Conservation (phyloP, 2,888 invertebrate species). For the Mesorhabditis sp. region DNA sequence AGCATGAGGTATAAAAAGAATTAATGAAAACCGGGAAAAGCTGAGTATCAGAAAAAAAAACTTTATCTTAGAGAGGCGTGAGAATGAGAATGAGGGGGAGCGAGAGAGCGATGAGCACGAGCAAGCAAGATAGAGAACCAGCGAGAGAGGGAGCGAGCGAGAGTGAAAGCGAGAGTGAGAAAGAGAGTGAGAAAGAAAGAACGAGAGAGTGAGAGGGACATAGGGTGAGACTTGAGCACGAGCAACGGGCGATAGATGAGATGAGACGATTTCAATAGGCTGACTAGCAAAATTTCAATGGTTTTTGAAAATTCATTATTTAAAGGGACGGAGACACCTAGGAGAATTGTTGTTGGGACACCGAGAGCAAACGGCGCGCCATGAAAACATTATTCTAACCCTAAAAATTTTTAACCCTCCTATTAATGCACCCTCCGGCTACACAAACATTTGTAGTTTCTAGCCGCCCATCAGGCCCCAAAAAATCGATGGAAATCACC, state of each 20-base stretch:
- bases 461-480: too few relatives aligned
- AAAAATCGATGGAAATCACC: too few relatives aligned
- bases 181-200: constrained; percentile 4
- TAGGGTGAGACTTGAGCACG: neutral
- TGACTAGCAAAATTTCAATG: too few relatives aligned
- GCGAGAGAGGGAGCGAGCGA: neutral
- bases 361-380: too few relatives aligned
- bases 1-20: neutral
- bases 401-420: too few relatives aligned
- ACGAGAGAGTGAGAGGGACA: neutral
- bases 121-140: neutral
- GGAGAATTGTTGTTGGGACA: too few relatives aligned
- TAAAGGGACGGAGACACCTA: too few relatives aligned
- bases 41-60: neutral
- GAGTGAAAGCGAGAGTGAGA: neutral
- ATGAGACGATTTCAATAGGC: too few relatives aligned
- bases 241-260: neutral
- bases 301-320: too few relatives aligned
- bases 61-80: neutral
- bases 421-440: too few relatives aligned
- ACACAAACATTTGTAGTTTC: too few relatives aligned
- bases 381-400: too few relatives aligned
- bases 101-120: neutral
- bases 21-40: neutral
- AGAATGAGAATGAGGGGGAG: neutral